Percentiles rank a stretch among this genome's conserved stretches.
phyloP scores from a whole-genome alignment of 2,113 vertebrate genomes.

The Artemisiospiza belli region DNA sequence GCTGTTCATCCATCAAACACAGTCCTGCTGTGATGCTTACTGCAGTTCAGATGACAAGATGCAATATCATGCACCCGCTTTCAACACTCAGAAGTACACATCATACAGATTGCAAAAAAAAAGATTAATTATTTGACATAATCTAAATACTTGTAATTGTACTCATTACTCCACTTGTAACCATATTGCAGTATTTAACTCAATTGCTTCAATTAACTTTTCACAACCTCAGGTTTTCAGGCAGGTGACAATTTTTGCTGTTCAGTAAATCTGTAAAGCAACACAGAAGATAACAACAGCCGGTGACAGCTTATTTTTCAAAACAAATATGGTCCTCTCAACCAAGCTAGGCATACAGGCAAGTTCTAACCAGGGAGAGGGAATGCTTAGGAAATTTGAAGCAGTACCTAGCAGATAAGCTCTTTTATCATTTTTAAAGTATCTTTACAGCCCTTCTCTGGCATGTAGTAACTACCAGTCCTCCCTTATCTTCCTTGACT shows the following conservation, averaged over 20 bases:
- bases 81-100: not conserved
- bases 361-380: not conserved
- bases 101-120: not conserved
- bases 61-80: not conserved
- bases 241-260: not conserved
- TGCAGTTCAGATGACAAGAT: constrained; percentile 34
- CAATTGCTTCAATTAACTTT: not conserved
- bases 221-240: constrained; percentile 7
- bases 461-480: not conserved
- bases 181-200: not conserved
- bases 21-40: not conserved
- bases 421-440: not conserved
- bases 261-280: not conserved
- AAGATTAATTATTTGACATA: not conserved
- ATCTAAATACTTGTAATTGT: not conserved
- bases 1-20: not conserved
- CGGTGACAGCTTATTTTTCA: not conserved
- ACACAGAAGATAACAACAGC: not conserved
- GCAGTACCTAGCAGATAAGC: not conserved
- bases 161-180: not conserved
- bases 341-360: not conserved
- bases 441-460: not conserved
- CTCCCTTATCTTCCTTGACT: not conserved
- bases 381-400: not conserved
- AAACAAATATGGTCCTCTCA: not conserved